These are phyloP conservation scores for Sialia sialis DNA, from an alignment of 2,113 vertebrate species.

Conservation along the genomic window DNA sequence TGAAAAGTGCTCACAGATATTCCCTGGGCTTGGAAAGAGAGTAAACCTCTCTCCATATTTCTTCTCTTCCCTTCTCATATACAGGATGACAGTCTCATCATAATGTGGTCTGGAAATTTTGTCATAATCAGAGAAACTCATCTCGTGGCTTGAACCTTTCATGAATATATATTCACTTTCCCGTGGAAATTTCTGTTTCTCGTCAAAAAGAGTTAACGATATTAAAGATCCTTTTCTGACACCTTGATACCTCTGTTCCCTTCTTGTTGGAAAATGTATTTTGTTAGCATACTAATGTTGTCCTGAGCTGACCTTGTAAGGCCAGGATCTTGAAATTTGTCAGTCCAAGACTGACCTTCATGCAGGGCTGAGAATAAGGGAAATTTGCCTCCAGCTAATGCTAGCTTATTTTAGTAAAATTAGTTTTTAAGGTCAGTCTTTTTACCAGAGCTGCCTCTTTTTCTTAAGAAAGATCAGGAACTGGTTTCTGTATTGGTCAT, in stretches of 20 bases:
- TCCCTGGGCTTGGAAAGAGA: neutral
- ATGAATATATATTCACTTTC: conserved; percentile 47
- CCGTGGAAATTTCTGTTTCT: conserved; percentile 15
- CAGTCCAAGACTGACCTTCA: neutral
- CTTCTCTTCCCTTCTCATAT: neutral
- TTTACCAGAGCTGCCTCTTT: neutral
- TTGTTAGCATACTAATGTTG: neutral
- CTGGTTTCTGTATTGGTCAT: neutral
- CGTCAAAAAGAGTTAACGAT: neutral
- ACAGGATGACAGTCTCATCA: neutral
- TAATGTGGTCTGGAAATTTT: neutral
- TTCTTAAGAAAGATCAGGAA: neutral
- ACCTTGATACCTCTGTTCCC: neutral
- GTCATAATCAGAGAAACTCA: conserved; percentile 22
- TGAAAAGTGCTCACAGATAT: neutral
- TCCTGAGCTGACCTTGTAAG: neutral
- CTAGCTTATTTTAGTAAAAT: neutral
- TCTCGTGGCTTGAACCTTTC: neutral
- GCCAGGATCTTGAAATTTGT: neutral
- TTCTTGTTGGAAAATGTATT: neutral
- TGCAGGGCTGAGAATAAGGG: neutral
- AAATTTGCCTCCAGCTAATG: neutral
- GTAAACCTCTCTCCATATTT: neutral
- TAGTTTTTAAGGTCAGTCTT: conserved; percentile 1
- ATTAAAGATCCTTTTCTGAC: conserved; percentile 18